Evolutionary conservation across 2,113 vertebrate genomes (phyloP).

Genomic region (Numida meleagris): DNA sequence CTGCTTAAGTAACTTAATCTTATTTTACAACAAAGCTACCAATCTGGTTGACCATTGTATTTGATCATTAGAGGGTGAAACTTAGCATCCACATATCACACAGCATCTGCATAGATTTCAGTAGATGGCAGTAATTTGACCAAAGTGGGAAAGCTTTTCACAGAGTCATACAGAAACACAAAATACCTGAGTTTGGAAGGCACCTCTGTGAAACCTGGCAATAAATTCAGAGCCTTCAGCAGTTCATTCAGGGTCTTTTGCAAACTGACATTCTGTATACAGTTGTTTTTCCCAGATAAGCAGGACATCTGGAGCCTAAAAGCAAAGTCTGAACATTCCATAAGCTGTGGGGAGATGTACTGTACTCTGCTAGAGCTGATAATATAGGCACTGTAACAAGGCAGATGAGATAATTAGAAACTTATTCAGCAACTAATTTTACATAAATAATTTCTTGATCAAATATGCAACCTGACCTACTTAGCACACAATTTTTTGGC

Average conservation of each 20-base stretch:
- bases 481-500: neutral
- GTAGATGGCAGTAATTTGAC: too few relatives aligned
- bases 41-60: neutral
- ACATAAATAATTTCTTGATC: neutral
- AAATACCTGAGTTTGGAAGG: neutral
- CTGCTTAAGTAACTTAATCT: neutral
- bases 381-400: neutral
- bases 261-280: neutral
- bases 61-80: neutral
- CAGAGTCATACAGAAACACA: neutral
- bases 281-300: neutral
- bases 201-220: neutral
- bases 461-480: neutral
- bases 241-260: too few relatives aligned
- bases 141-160: neutral
- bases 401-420: neutral
- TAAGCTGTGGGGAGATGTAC: neutral
- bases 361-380: neutral
- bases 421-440: neutral
- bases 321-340: neutral
- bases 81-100: rapidly evolving
- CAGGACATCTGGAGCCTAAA: neutral
- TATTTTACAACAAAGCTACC: neutral
- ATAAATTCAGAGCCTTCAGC: too few relatives aligned
- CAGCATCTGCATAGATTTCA: rapidly evolving